phyloP scores from a whole-genome alignment of 2,888 invertebrate genomes.

The Drosophila robusta region DNA sequence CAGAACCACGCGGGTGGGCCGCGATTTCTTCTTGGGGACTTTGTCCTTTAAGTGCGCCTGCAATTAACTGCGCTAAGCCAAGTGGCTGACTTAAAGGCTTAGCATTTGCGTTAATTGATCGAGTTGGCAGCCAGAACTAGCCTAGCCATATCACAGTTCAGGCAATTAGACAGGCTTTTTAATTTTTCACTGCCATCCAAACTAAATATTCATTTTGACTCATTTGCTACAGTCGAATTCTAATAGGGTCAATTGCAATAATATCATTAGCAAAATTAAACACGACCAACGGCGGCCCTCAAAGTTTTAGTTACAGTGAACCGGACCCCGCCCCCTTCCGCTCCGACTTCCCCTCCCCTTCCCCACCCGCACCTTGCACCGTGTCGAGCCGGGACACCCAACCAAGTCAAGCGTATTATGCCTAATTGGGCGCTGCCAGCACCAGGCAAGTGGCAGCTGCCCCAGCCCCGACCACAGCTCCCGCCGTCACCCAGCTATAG shows the following conservation, averaged over 20 bases:
- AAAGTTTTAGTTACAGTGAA: constrained; percentile 47
- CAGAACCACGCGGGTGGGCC: background rate
- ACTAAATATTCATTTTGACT: constrained; percentile 80
- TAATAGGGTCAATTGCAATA: constrained; percentile 81
- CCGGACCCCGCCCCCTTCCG: background rate
- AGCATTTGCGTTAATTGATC: constrained; percentile 68
- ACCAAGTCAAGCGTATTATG: constrained; percentile 78
- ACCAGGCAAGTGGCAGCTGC: constrained; percentile 24
- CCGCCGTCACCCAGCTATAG: constrained; percentile 36
- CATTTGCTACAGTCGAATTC: constrained; percentile 76
- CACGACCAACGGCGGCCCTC: constrained; percentile 54
- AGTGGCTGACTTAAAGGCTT: constrained; percentile 56
- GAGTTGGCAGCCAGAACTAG: constrained; percentile 36
- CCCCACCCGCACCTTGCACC: constrained; percentile 1
- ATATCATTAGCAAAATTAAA: constrained; percentile 82
- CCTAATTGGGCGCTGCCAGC: constrained; percentile 78
- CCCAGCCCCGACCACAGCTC: constrained; percentile 14
- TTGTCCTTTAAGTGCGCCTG: constrained; percentile 50
- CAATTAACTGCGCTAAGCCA: constrained; percentile 64
- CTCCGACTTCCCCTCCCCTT: too few species aligned
- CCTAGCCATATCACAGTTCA: constrained; percentile 65
- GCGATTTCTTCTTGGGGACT: constrained; percentile 32
- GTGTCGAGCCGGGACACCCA: constrained; percentile 50
- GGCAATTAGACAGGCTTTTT: constrained; percentile 64
- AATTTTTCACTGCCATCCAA: constrained; percentile 37